Conservation (phyloP, 2,113 vertebrate species). For the Aphyosemion australe region DNA sequence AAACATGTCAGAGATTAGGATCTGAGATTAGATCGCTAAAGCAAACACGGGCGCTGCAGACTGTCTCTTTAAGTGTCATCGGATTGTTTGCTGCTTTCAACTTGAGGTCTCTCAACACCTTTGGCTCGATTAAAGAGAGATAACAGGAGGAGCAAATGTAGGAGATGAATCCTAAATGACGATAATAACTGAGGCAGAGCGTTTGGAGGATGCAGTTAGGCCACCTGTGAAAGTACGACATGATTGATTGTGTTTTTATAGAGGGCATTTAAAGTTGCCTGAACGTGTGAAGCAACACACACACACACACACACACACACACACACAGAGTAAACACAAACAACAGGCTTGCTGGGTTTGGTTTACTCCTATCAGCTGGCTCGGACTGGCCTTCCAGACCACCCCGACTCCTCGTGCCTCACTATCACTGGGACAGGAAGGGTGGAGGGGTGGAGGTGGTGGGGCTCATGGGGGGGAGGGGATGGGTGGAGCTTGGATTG, state of each 20-base stretch:
- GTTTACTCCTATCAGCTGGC: constrained; percentile 76
- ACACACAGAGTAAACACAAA: constrained; percentile 72
- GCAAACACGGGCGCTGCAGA: constrained; percentile 62
- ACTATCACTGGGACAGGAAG: constrained; percentile 39
- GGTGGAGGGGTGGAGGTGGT: constrained; percentile 1
- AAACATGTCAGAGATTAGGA: constrained; percentile 71
- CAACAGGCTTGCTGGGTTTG: constrained; percentile 75
- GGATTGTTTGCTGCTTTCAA: constrained; percentile 55
- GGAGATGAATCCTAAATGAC: constrained; percentile 1
- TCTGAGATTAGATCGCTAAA: constrained; percentile 75
- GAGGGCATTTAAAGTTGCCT: constrained; percentile 53
- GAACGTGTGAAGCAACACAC: constrained; percentile 61
- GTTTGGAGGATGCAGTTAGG: background rate
- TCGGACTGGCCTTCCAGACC: constrained; percentile 64
- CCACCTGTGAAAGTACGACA: constrained; percentile 83
- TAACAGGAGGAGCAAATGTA: background rate
- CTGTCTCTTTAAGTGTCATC: constrained; percentile 54
- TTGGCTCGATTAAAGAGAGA: constrained; percentile 66
- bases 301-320: constrained; percentile 45
- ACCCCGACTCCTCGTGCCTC: constrained; percentile 58
- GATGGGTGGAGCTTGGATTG: constrained; percentile 41
- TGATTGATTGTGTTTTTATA: constrained; percentile 70
- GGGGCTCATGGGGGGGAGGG: background rate
- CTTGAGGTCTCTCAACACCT: constrained; percentile 48
- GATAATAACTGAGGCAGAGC: background rate